Evolutionary conservation across 1,140 invertebrate genomes (phyloP), one percentile per base, ranked within the genome.

Genomic region (Drosophila azteca): DNA sequence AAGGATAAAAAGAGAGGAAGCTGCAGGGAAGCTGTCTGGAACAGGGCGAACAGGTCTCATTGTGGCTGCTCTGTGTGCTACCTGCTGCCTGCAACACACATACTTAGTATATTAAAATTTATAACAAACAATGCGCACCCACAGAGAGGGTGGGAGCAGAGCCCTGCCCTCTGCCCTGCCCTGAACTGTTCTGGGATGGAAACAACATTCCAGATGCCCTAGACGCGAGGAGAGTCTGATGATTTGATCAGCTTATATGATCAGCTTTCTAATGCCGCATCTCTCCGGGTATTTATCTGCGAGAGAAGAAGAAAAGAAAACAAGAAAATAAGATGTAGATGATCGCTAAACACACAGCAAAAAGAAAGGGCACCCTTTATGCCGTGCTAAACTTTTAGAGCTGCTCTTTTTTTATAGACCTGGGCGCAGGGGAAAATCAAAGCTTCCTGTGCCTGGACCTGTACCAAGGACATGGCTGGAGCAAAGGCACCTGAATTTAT

Each of bases 31-130:
- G 24, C n/a, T 48, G 59, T 2, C 45, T 55, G 66, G 44, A 17
- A 73, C 15, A 24, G 52, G 69, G 60, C 63, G 62, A 62, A 20
- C 17, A 1, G 52, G 73, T 45, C 39, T 22, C 50, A 60, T 57
- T 69, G 64, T 76, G 64, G 60, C 66, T 65, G 46, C 68, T 17
- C 22, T 65, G 20, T 68, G 20, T 68, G 62, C 24, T 66, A 75
- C 82, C 65, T 68, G 62, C 24, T 66, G 67, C 82, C 65, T 78
- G 81, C 59, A 74, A 62, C 51, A 55, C 50, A 45, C 29, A 85
- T 65, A 74, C 49, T 53, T 17, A 74, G 71, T 85, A 77, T 90
- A 90, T 90, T 85, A 90, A 82, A 90, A 85, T 90, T 82, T 82
- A 82, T 82, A 90, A 85, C 80, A 79, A 90, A 90, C 78, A 84